Conservation (phyloP, 2,113 vertebrate species). For the Sphaerodactylus townsendi region DNA sequence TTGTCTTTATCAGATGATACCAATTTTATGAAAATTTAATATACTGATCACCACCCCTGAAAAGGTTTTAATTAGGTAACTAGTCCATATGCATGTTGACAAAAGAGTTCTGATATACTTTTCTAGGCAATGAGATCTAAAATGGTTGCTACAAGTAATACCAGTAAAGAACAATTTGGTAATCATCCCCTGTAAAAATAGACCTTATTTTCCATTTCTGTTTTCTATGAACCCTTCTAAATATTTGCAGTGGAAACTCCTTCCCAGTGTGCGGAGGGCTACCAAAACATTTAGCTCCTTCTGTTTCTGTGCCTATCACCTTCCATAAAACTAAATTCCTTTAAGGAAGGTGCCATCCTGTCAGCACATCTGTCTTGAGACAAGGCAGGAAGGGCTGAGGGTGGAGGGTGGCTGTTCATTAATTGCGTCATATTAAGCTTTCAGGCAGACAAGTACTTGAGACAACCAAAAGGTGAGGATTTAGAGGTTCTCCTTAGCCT, state of each 20-base stretch:
- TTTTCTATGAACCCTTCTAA: background rate
- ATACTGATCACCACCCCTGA: background rate
- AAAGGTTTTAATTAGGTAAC: background rate
- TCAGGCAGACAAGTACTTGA: conserved; percentile 65
- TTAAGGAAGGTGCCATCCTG: conserved; percentile 62
- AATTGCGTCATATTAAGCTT: conserved; percentile 68
- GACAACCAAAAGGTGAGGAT: conserved; percentile 70
- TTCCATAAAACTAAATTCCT: conserved; percentile 65
- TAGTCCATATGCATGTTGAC: background rate
- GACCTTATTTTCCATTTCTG: background rate
- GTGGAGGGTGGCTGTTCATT: conserved; percentile 57
- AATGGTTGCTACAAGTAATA: background rate
- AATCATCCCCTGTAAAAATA: background rate
- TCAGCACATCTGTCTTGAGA: conserved; percentile 64
- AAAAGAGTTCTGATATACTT: background rate
- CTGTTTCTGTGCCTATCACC: conserved; percentile 38
- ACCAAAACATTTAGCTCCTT: conserved; percentile 37
- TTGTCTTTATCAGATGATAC: background rate
- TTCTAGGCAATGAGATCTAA: background rate
- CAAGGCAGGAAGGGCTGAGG: conserved; percentile 57
- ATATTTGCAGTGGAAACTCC: conserved; percentile 18
- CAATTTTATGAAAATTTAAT: background rate
- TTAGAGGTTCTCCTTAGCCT: conserved; percentile 34
- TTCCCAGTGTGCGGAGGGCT: conserved; percentile 6
- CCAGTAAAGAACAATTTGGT: background rate